These are phyloP conservation scores for Psilanteris sp. DNA, from an alignment of 1,140 invertebrate genomes.

Conservation along the genomic window DNA sequence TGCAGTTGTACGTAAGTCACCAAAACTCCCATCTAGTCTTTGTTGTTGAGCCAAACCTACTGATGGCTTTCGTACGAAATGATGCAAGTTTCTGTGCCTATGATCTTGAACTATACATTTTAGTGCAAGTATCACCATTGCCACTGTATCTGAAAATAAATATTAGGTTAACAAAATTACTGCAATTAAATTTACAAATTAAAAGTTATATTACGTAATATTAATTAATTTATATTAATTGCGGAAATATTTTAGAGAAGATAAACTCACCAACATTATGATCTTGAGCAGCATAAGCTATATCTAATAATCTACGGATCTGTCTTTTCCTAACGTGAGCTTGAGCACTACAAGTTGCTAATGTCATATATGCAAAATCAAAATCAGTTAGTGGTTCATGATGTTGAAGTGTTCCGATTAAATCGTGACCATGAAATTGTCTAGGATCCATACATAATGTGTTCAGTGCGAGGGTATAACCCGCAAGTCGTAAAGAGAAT, in stretches of 20 bases:
- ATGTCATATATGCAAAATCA: conserved; percentile 84
- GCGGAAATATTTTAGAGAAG: too few relatives aligned
- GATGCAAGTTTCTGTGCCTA: conserved; percentile 87
- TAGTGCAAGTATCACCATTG: conserved; percentile 90
- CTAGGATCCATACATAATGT: conserved; percentile 90
- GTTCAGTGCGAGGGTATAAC: conserved; percentile 87
- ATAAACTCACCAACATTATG: conserved; percentile 83
- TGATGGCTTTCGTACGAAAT: conserved; percentile 87
- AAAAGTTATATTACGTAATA: too few relatives aligned
- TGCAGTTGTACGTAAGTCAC: conserved; percentile 89
- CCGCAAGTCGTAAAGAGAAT: conserved; percentile 86
- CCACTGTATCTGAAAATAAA: conserved; percentile 85
- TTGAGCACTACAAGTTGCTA: conserved; percentile 88
- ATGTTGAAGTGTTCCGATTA: conserved; percentile 86
- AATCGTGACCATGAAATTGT: conserved; percentile 89
- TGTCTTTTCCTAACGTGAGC: conserved; percentile 89
- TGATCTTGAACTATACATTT: conserved; percentile 92
- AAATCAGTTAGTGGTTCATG: conserved; percentile 84
- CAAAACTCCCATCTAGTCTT: conserved; percentile 89
- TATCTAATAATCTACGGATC: conserved; percentile 87
- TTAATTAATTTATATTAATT: too few relatives aligned
- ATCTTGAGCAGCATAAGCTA: conserved; percentile 87
- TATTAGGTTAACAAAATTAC: not conserved
- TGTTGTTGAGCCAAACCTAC: conserved; percentile 87
- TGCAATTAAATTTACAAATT: too few relatives aligned